Percentiles rank a stretch among this genome's conserved stretches.
phyloP scores from a whole-genome alignment of 1,140 invertebrate genomes.

The Spodoptera litura region DNA sequence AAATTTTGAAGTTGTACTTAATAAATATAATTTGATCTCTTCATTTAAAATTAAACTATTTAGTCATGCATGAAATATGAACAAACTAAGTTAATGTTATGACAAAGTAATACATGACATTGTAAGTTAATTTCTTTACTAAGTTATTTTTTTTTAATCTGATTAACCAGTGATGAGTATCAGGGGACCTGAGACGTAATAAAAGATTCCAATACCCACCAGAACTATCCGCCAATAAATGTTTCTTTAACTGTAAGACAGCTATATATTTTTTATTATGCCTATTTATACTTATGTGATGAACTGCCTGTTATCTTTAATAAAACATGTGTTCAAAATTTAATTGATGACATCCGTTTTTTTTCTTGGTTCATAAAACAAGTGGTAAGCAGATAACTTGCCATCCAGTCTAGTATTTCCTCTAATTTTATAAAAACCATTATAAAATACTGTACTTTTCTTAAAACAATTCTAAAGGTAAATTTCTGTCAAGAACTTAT shows the following conservation, averaged over 20 bases:
- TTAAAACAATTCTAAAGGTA: too few species aligned
- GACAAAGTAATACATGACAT: conserved; percentile 23
- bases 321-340: too few species aligned
- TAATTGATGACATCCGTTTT: too few species aligned
- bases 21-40: conserved; percentile 22
- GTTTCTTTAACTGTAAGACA: conserved; percentile 18
- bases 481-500: too few species aligned
- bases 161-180: conserved; percentile 8
- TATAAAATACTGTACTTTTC: too few species aligned
- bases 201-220: conserved; percentile 51
- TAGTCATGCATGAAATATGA: conserved; percentile 33
- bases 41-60: conserved; percentile 1
- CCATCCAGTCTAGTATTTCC: too few species aligned
- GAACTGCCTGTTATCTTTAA: neutral
- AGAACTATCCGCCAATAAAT: conserved; percentile 25
- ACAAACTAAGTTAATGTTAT: conserved; percentile 5
- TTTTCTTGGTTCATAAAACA: too few species aligned
- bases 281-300: neutral
- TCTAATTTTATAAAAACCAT: too few species aligned
- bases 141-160: conserved; percentile 18
- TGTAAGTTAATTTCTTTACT: conserved; percentile 22
- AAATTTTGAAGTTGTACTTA: conserved; percentile 13
- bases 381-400: too few species aligned
- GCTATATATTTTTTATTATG: conserved; percentile 15
- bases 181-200: conserved; percentile 52